Conservation (phyloP, 2,888 invertebrate genomes). For the Cosmopolites sordidus region DNA sequence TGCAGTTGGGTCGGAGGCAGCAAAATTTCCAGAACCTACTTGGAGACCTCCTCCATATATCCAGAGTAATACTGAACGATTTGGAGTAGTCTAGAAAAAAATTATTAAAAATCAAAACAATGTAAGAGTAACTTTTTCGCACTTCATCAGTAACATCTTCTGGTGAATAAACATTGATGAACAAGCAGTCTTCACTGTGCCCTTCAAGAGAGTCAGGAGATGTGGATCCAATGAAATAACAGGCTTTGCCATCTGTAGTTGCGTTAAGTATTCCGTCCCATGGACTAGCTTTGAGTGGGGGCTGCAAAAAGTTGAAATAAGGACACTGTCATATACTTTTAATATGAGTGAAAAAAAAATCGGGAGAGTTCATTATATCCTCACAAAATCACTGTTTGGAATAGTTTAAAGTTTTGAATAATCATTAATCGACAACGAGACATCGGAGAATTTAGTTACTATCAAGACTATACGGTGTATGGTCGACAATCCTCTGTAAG, state of each 20-base stretch:
- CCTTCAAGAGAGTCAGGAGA: slow-evolving; percentile 4
- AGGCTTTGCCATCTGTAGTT: slow-evolving; percentile 18
- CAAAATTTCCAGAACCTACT: slow-evolving; percentile 38
- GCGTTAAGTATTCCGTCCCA: slow-evolving; percentile 21
- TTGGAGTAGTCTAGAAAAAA: slow-evolving; percentile 10
- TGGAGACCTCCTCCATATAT: slow-evolving; percentile 41
- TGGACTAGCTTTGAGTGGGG: slow-evolving; percentile 6
- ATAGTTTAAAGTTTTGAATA: too few species aligned
- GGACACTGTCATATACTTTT: too few species aligned
- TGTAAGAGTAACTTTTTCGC: too few species aligned
- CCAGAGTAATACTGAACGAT: slow-evolving; percentile 41
- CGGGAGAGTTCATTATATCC: too few species aligned
- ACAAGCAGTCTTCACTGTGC: slow-evolving; percentile 25
- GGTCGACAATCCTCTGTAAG: too few species aligned
- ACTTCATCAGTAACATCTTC: neutral
- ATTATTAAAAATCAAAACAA: too few species aligned
- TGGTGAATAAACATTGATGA: slow-evolving; percentile 21
- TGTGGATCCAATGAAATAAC: slow-evolving; percentile 9
- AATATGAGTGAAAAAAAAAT: too few species aligned
- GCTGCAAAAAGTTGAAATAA: too few species aligned
- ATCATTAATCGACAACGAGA: too few species aligned
- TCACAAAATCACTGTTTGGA: too few species aligned
- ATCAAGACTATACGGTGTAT: too few species aligned
- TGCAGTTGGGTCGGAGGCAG: slow-evolving; percentile 43
- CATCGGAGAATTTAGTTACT: too few species aligned